phyloP scores from a whole-genome alignment of 2,797 vertebrate genomes.

The Antrozous pallidus region DNA sequence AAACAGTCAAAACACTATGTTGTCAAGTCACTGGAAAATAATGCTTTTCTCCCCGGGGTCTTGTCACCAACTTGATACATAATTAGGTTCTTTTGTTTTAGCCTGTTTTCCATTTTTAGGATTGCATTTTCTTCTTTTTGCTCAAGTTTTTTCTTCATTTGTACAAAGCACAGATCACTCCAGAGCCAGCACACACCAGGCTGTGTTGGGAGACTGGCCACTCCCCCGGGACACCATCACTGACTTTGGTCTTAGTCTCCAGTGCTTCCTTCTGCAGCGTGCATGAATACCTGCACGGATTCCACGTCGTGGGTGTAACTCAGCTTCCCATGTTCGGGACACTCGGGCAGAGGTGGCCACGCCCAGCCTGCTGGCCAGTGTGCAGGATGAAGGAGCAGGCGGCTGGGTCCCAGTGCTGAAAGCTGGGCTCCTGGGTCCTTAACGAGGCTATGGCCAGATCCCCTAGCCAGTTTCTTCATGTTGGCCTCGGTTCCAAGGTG shows the following conservation, averaged over 20 bases:
- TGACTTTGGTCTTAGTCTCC: background rate
- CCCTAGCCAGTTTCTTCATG: background rate
- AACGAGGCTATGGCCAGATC: background rate
- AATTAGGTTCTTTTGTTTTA: constrained; percentile 57
- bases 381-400: rapidly evolving
- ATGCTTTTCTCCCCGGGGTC: background rate
- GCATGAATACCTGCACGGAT: rapidly evolving
- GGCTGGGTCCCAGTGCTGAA: rapidly evolving
- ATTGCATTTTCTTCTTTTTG: constrained; percentile 8
- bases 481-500: background rate
- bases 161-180: background rate
- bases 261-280: rapidly evolving
- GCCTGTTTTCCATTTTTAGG: constrained; percentile 49
- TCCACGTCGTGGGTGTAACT: rapidly evolving
- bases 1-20: background rate
- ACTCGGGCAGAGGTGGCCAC: background rate
- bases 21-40: background rate
- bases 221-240: background rate
- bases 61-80: constrained; percentile 35
- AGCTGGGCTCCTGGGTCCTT: background rate
- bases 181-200: background rate
- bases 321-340: too few relatives aligned
- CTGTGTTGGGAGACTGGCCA: rapidly evolving
- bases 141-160: constrained; percentile 20
- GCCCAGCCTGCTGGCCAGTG: background rate